Evolutionary conservation across 2,797 vertebrate species (phyloP).

Genomic region (Avahi laniger): DNA sequence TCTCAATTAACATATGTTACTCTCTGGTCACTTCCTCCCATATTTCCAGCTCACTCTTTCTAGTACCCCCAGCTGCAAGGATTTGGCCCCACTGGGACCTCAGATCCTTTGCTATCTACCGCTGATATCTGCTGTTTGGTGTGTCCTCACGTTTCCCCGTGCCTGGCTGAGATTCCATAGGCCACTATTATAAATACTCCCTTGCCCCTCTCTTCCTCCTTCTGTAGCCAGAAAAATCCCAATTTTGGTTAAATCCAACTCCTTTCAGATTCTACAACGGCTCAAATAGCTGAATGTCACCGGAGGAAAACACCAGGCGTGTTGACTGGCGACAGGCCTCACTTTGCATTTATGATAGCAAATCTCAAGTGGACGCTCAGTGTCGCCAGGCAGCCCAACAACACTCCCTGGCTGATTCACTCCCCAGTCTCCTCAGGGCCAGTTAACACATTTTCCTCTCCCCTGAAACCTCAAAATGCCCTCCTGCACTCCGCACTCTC

Average conservation of each 20-base stretch:
- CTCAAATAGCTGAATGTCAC: neutral
- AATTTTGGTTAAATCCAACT: neutral
- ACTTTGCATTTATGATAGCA: neutral
- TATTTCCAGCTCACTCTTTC: neutral
- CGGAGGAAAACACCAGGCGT: neutral
- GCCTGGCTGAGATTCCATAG: neutral
- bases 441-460: neutral
- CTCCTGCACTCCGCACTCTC: neutral
- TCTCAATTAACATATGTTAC: neutral
- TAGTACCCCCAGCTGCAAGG: neutral
- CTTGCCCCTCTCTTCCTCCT: neutral
- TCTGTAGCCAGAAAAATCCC: neutral
- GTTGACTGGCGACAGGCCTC: neutral
- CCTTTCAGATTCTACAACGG: neutral
- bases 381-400: neutral
- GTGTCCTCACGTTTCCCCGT: neutral
- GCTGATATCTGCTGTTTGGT: neutral
- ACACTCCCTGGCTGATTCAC: neutral
- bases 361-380: neutral
- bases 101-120: neutral
- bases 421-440: neutral
- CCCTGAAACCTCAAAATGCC: neutral
- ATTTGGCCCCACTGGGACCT: neutral
- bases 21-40: neutral
- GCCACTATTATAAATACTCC: neutral